A percentile compares a stretch with the other conserved stretches of the same genome.
Conservation (phyloP, 2,113 vertebrate species). For the Dendrocopos noguchii region DNA sequence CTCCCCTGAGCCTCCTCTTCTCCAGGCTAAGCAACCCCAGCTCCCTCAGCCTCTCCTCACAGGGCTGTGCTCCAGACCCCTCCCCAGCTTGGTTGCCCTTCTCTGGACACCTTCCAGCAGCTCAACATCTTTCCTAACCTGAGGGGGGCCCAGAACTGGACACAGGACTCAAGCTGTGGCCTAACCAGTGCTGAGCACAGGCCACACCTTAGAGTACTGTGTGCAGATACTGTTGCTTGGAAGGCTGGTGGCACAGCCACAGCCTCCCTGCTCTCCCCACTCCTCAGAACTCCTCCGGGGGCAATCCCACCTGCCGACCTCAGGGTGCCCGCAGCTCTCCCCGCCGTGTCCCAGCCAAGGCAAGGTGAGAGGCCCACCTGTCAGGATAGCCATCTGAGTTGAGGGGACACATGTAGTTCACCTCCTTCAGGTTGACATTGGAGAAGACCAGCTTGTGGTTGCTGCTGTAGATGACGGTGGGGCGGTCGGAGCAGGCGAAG, state of each 20-base stretch:
- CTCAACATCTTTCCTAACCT: too few relatives aligned
- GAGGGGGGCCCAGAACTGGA: too few relatives aligned
- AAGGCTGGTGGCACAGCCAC: neutral
- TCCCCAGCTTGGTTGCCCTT: too few relatives aligned
- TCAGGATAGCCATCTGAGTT: constrained; percentile 98
- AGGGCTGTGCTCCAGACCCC: too few relatives aligned
- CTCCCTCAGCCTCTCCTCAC: too few relatives aligned
- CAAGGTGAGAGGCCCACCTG: constrained; percentile 78
- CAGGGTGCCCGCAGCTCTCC: too few relatives aligned
- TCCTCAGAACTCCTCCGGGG: neutral
- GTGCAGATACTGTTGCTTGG: accelerated
- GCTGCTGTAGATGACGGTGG: constrained; percentile 99
- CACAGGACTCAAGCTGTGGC: too few relatives aligned
- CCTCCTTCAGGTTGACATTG: constrained; percentile 99
- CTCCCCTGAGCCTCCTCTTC: too few relatives aligned
- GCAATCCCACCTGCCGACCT: neutral
- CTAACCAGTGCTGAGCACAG: too few relatives aligned
- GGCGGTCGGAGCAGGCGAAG: constrained; percentile 97
- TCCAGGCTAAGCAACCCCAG: too few relatives aligned
- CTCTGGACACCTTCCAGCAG: too few relatives aligned
- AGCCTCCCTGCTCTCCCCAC: neutral
- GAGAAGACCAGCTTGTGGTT: constrained; percentile 99
- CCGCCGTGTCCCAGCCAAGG: accelerated
- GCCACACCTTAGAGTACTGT: too few relatives aligned
- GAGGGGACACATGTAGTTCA: constrained; percentile 99